Evolutionary conservation across 2,113 vertebrate species (phyloP).

Genomic region (Nothobranchius furzeri): DNA sequence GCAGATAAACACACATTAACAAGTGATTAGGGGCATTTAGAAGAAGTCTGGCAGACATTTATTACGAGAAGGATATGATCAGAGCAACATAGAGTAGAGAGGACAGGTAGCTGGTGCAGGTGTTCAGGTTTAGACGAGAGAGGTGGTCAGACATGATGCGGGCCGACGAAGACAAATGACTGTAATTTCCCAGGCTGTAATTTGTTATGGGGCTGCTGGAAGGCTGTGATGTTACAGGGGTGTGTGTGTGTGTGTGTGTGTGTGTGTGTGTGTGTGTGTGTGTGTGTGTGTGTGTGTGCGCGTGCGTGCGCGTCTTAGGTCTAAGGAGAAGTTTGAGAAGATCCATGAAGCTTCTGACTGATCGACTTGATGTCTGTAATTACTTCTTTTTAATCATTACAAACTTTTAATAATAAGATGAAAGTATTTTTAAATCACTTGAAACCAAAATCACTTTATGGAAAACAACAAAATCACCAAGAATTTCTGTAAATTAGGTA

Average conservation of each 20-base stretch:
- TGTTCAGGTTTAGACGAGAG: constrained; percentile 27
- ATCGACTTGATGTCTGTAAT: too few relatives aligned
- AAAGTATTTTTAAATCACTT: too few relatives aligned
- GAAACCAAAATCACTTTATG: too few relatives aligned
- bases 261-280: too few relatives aligned
- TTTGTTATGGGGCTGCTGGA: constrained; percentile 71
- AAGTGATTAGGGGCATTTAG: background rate
- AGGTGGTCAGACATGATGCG: constrained; percentile 14
- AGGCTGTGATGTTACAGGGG: constrained; percentile 61
- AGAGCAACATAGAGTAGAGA: background rate
- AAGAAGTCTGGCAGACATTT: background rate
- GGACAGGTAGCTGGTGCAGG: constrained; percentile 17
- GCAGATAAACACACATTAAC: background rate
- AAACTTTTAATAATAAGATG: too few relatives aligned
- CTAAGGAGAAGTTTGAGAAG: too few relatives aligned
- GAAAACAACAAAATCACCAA: too few relatives aligned
- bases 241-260: background rate
- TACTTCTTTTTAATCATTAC: too few relatives aligned
- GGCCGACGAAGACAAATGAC: constrained; percentile 71
- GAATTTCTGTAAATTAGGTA: too few relatives aligned
- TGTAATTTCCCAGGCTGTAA: constrained; percentile 77
- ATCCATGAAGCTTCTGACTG: too few relatives aligned
- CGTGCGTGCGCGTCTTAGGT: too few relatives aligned
- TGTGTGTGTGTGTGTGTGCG: too few relatives aligned
- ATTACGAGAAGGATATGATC: background rate